Evolutionary conservation across 2,113 vertebrate genomes (phyloP).

Genomic region (Carassius carassius): DNA sequence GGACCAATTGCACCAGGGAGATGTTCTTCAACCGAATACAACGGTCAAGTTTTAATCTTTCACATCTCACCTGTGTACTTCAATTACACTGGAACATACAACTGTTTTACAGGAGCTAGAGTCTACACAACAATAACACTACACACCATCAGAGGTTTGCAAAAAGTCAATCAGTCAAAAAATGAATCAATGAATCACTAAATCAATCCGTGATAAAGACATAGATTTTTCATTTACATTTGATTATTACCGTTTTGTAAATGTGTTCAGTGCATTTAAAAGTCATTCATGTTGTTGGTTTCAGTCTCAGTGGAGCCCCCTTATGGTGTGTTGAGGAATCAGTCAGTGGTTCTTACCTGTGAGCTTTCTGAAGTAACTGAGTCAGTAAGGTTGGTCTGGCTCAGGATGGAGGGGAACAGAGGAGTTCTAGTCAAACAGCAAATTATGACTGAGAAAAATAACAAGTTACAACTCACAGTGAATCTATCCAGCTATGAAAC

Average conservation of each 20-base stretch:
- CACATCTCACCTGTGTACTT: constrained; percentile 45
- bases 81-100: constrained; percentile 27
- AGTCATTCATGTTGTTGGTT: not conserved
- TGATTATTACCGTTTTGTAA: not conserved
- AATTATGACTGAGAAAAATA: constrained; percentile 14
- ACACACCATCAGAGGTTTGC: constrained; percentile 42
- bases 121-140: not conserved
- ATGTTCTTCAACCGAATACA: not conserved
- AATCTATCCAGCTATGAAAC: constrained; percentile 33
- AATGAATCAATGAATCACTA: not conserved
- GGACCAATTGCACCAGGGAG: not conserved
- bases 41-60: constrained; percentile 6
- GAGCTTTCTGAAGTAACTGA: constrained; percentile 38
- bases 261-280: not conserved
- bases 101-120: not conserved
- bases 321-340: constrained; percentile 26
- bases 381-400: constrained; percentile 48
- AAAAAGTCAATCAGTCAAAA: not conserved
- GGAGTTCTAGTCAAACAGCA: constrained; percentile 39
- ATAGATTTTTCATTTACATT: not conserved
- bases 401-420: constrained; percentile 49
- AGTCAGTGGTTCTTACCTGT: constrained; percentile 44
- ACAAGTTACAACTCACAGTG: constrained; percentile 22
- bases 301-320: constrained; percentile 46
- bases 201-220: not conserved